A percentile compares a stretch with the other conserved stretches of the same genome.
These are phyloP conservation scores for Schizothorax lantsangensis DNA, from an alignment of 2,797 vertebrate species.

Conservation along the genomic window DNA sequence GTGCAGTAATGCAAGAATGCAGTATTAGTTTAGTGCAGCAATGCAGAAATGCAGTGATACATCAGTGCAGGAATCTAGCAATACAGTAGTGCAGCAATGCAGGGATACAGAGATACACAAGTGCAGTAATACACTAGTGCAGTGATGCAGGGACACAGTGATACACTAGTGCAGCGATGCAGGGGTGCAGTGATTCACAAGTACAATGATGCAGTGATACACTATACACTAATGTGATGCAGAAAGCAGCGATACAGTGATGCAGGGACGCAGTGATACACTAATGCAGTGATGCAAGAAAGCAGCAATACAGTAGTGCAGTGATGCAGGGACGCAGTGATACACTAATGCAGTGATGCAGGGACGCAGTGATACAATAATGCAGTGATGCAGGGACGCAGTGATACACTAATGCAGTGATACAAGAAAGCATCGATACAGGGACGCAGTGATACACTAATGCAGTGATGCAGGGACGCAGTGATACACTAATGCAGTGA, in stretches of 20 bases:
- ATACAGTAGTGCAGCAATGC: neutral
- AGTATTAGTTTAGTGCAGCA: neutral
- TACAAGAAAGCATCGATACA: neutral
- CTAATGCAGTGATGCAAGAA: too few relatives aligned
- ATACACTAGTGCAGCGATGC: neutral
- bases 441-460: neutral
- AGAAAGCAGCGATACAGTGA: neutral
- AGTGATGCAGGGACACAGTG: neutral
- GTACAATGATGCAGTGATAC: neutral
- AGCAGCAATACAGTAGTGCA: rapidly evolving
- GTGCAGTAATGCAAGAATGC: neutral
- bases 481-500: too few relatives aligned
- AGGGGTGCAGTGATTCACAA: neutral
- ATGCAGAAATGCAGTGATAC: neutral
- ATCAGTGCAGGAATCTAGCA: neutral
- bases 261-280: rapidly evolving
- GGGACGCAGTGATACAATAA: too few relatives aligned
- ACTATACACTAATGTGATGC: neutral
- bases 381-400: neutral
- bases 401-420: neutral
- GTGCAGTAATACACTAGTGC: neutral
- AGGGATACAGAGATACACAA: neutral
- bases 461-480: neutral
- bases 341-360: neutral
- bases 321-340: neutral